Evolutionary conservation across 2,797 vertebrate genomes (phyloP).

Genomic region (Rhyacichthys aspro): DNA sequence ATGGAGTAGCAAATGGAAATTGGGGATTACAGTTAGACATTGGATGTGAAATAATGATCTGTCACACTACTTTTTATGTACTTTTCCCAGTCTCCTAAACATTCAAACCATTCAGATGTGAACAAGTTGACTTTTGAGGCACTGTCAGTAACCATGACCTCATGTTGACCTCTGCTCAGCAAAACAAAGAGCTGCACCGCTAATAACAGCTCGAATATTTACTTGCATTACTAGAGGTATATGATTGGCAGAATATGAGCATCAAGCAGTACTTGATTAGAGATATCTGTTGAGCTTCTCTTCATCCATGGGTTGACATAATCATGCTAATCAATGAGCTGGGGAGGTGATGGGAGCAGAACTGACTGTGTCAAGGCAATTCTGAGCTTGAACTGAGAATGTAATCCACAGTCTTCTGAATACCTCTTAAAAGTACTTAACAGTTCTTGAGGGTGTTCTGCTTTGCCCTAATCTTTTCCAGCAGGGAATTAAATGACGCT

Average conservation of each 20-base stretch:
- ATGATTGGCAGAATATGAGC: conserved; percentile 72
- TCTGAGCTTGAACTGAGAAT: too few relatives aligned
- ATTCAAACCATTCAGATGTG: conserved; percentile 12
- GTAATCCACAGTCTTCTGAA: too few relatives aligned
- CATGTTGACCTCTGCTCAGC: conserved; percentile 42
- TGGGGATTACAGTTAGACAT: too few relatives aligned
- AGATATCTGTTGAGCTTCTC: conserved; percentile 69
- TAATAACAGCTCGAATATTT: conserved; percentile 55
- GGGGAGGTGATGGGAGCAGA: background rate
- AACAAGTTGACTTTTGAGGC: conserved; percentile 1
- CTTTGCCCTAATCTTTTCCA: too few relatives aligned
- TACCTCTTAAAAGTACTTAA: too few relatives aligned
- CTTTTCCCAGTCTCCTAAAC: too few relatives aligned
- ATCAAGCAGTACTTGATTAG: conserved; percentile 77
- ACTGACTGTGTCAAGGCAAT: too few relatives aligned
- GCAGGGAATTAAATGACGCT: too few relatives aligned
- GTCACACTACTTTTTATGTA: too few relatives aligned
- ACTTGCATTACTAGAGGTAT: conserved; percentile 47
- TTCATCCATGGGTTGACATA: conserved; percentile 68
- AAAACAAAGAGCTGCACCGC: conserved; percentile 34
- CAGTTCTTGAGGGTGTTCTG: too few relatives aligned
- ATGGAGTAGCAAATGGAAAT: too few relatives aligned
- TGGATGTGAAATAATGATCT: too few relatives aligned
- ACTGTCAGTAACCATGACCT: conserved; percentile 41
- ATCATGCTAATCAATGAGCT: conserved; percentile 76